Base-by-base conservation (phyloP, 2,888 invertebrate genomes). In the Spodoptera picta region DNA sequence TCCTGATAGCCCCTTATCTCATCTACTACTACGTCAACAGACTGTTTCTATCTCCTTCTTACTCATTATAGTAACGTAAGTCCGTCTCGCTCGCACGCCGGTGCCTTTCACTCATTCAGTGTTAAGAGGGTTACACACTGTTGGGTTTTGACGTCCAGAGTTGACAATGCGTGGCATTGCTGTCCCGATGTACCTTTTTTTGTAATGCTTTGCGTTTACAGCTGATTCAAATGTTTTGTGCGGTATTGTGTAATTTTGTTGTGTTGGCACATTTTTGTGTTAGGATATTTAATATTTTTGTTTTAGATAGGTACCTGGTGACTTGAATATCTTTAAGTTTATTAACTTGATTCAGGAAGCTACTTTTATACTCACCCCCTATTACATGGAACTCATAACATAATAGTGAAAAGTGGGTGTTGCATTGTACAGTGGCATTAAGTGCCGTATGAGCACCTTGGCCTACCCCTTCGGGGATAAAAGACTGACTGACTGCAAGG, bases 1-100 rank as follows among this genome's bases (percentile, higher is more conserved):
- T 85, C 87, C 90, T 93, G 94, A 93, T 93, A 93, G 92, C 91
- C 91, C 92, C 93, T 93, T 93, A 93, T 93, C 92, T 92, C 92
- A 91, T 92, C 92, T 90, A 92, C 91, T 87, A 91, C 92, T 92
- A 92, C 93, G 93, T 92, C 93, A 93, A 93, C 93, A 93, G 90
- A 90, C 88, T 84, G 69, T 75, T 65, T 75, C 87, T 69, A 79
- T 92, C 91, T 73, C 84, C 81, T 50, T 92, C 89, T 76, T 54
- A 64, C 90, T 19, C 73, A 69, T 24, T 70, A 72, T 75, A 72
- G 67, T 73, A 73, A 65, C 65, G 75, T 83, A 76, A 60, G 36
- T 51, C 63, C 66, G 61, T 88, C 84, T 66, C 84, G 51, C 69
- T 88, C 83, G 67, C 79, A 74, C 84, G 79, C 82, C 79, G 80